Evolutionary conservation across 2,888 invertebrate species (phyloP), one percentile per base, ranked within the genome.

Genomic region (Dorcus hopei): DNA sequence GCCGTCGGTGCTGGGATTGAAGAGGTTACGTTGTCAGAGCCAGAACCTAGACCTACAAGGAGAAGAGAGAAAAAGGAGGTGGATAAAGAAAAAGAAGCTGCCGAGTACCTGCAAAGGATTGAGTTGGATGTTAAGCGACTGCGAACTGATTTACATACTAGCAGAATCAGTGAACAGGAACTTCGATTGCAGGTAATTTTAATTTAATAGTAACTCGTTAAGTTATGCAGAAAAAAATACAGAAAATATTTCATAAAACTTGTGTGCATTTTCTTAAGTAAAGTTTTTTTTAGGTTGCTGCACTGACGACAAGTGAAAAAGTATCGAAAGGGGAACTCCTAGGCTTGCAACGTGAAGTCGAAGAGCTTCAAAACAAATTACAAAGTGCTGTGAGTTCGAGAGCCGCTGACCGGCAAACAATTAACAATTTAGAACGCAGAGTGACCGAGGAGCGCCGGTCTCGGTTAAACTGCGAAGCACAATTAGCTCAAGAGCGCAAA

Each of bases 391-490:
- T 85, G 58, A 85, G 86, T 63, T 85, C 87, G 65, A 86, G 91
- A 52, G 88, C 90, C 73, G 80, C 87, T 66, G 96, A 93, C 75
- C 88, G 90, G 78, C 88, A 91, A 71, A 86, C 87, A 66, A 81
- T 95, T 67, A 82, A 85, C 72, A 83, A 77, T 66, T 84, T 89
- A 71, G 97, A 96, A 80, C 86, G 92, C 68, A 87, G 91, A 63
- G 82, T 97, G 63, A 86, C 86, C 47, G 97, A 95, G 64, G 95
- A 97, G 80, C 81, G 93, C 50, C 88, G 94, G 67, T 84, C 88
- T 70, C 86, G 93, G 68, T 82, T 86, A 52, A 85, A 86, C 26
- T 80, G 87, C 38, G 93, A 94, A 74, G 83, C 87, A 51, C 91
- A 90, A 72, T 77, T 93, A 59, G 83, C 83, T 64, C 84, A 86